Base-by-base conservation (phyloP, 2,113 vertebrate species). In the Phylloscopus trochiloides region DNA sequence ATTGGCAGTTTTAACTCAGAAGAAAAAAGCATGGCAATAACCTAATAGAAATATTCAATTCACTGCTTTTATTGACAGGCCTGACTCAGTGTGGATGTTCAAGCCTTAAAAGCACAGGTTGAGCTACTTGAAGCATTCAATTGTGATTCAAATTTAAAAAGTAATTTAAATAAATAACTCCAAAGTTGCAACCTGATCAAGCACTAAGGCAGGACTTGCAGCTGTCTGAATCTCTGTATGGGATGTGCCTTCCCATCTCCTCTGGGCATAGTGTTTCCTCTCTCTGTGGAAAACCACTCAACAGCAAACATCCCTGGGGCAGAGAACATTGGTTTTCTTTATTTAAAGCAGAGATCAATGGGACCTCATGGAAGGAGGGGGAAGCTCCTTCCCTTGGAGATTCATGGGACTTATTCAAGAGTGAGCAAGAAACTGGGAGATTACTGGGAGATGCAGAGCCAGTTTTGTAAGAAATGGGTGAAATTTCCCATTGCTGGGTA, bases 41-140 rank as follows among this genome's bases (percentile, higher is more conserved):
- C 22, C 92, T 73, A 78, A 76, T 95, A 92, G 86, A 82, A 90
- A 94, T 96, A 91, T 91, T 85, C 76, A 95, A 47, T 94, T 91
- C 38, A 17, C 25, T 3, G 12, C 73, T 75, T 81, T 75, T 72
- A 57, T 50, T 78, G 70, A 25, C 57, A 50, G 52, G 28, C 48
- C 61, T 92, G 77, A 50, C 42, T 95, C 71, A 31, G 28, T 34
- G 65, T 42, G 74, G 76, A 62, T 9, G 8, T n/a, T 86, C 54
- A 61, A 50, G 66, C 38, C 54, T 82, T 67, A 72, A 76, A 89
- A 85, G 66, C 40, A 4, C 57, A 73, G 94, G 92, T 57, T 95
- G 77, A 94, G 45, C 79, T 57, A 34, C 79, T 45, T 94, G 90
- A 75, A 96, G 88, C 19, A 45, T 61, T 63, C 80, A 59, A 17